Percentiles rank a stretch among this genome's conserved stretches.
Conservation (phyloP, 2,797 vertebrate species). For the Trachops cirrhosus region DNA sequence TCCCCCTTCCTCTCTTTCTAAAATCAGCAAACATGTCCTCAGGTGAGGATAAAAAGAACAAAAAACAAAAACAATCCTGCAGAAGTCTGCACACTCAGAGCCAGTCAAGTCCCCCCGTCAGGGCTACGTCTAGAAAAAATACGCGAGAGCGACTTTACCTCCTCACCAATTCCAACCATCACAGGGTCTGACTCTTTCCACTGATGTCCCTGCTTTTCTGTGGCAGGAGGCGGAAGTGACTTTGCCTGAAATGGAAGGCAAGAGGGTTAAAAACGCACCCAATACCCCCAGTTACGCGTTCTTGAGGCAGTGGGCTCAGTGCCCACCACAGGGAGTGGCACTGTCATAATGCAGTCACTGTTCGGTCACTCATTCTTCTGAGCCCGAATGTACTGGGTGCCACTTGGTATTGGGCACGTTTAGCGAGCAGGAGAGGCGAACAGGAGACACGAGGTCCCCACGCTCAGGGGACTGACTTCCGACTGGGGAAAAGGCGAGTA, state of each 20-base stretch:
- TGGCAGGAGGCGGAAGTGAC: conserved; percentile 72
- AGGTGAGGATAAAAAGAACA: background rate
- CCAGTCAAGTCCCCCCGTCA: background rate
- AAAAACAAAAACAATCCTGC: no score
- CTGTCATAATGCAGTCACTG: rapidly evolving
- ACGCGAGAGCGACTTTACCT: conserved; percentile 82
- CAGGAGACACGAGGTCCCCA: background rate
- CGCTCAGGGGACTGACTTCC: background rate
- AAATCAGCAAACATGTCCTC: background rate
- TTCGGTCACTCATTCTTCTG: rapidly evolving
- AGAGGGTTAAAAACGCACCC: background rate
- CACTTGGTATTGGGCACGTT: background rate
- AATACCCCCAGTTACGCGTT: background rate
- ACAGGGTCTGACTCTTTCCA: conserved; percentile 93
- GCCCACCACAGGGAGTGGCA: rapidly evolving
- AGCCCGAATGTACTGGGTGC: rapidly evolving
- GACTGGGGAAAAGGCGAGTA: background rate
- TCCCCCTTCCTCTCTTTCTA: background rate
- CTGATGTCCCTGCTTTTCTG: conserved; percentile 89
- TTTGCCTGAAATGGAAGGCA: conserved; percentile 72
- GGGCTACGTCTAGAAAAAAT: background rate
- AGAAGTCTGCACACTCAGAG: background rate
- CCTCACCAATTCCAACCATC: conserved; percentile 93
- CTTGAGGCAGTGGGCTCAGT: background rate
- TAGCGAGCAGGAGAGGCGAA: background rate